Evolutionary conservation across 2,888 invertebrate genomes (phyloP).

Genomic region (Philhelius pedissequus): DNA sequence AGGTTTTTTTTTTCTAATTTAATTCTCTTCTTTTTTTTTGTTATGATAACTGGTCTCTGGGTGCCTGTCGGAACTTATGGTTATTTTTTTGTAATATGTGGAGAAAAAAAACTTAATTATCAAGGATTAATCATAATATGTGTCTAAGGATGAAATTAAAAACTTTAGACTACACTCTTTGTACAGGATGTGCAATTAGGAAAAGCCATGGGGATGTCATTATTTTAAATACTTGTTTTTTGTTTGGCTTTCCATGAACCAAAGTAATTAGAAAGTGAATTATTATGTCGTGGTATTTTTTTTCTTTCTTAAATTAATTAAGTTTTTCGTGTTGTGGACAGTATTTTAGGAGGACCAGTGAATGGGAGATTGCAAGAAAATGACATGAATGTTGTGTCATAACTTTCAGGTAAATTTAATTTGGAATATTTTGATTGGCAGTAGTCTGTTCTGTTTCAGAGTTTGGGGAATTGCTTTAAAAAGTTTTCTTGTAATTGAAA

Average conservation of each 20-base stretch:
- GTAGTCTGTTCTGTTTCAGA: not conserved
- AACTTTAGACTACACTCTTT: not conserved
- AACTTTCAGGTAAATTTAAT: not conserved
- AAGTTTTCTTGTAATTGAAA: not conserved
- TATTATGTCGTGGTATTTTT: not conserved
- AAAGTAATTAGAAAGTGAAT: not conserved
- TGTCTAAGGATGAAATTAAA: conserved; percentile 11
- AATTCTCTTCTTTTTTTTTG: not conserved
- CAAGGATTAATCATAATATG: conserved; percentile 44
- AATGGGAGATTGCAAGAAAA: not conserved
- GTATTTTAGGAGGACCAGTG: not conserved
- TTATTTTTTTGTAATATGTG: not conserved
- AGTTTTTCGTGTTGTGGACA: not conserved
- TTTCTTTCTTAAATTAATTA: not conserved
- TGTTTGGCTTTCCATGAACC: not conserved
- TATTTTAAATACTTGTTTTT: not conserved
- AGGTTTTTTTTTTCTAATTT: not conserved
- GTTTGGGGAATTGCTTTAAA: not conserved
- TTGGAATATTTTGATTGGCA: not conserved
- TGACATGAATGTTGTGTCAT: not conserved
- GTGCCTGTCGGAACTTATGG: not conserved
- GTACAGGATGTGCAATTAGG: conserved; percentile 30
- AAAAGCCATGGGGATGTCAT: conserved; percentile 27
- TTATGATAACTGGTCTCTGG: not conserved
- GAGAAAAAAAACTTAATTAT: conserved; percentile 26